Percentiles rank a stretch among this genome's conserved stretches.
Conservation (phyloP, 2,797 vertebrate genomes). For the Danionella dracula region DNA sequence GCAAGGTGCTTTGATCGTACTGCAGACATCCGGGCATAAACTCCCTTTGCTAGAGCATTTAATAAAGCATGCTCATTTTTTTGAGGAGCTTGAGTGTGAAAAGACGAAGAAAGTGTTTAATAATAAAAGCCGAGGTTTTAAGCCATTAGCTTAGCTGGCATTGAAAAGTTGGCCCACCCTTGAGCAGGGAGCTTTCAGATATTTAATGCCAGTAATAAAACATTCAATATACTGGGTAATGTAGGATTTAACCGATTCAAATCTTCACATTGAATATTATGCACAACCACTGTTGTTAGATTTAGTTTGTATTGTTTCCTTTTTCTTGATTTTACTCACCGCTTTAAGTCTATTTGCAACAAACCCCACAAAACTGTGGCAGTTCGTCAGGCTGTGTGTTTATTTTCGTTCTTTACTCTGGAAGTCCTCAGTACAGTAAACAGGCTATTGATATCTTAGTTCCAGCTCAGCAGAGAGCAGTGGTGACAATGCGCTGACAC, state of each 20-base stretch:
- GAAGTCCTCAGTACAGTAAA: slow-evolving; percentile 40
- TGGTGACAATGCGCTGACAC: slow-evolving; percentile 36
- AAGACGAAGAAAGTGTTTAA: slow-evolving; percentile 69
- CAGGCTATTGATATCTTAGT: slow-evolving; percentile 46
- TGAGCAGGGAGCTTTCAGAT: slow-evolving; percentile 23
- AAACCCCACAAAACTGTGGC: not conserved
- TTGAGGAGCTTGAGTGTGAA: slow-evolving; percentile 62
- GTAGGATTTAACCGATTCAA: not conserved
- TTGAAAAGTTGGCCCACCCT: slow-evolving; percentile 54
- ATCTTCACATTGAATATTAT: not conserved
- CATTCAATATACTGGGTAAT: not conserved
- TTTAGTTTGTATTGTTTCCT: not conserved
- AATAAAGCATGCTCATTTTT: slow-evolving; percentile 68
- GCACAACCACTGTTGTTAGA: not conserved
- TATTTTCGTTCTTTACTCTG: slow-evolving; percentile 26
- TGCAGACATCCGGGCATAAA: slow-evolving; percentile 56
- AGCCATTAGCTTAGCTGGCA: slow-evolving; percentile 46
- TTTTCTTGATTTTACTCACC: not conserved
- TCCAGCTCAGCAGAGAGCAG: slow-evolving; percentile 34
- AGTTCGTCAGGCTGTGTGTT: slow-evolving; percentile 16
- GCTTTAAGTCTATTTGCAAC: not conserved
- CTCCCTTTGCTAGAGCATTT: slow-evolving; percentile 67
- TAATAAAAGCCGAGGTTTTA: slow-evolving; percentile 61
- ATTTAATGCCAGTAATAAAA: not conserved
- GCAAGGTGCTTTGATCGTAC: slow-evolving; percentile 62